phyloP scores from a whole-genome alignment of 2,113 vertebrate species.

The Scophthalmus maximus region DNA sequence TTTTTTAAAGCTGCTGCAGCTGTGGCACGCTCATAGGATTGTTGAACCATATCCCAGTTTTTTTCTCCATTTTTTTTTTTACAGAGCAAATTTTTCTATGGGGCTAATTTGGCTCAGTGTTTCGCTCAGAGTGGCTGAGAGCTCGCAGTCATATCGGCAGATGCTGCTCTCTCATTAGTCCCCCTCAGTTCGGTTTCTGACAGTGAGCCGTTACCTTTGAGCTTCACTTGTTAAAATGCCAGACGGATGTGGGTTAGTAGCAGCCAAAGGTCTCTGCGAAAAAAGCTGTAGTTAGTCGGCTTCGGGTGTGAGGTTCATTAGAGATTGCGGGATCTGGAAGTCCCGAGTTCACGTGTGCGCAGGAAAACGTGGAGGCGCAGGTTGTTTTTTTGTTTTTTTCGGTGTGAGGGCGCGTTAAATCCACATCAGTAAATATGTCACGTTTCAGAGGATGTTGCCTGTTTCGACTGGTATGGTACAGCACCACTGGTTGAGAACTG shows the following conservation, averaged over 20 bases:
- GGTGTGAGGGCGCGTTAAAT: slow-evolving; percentile 9
- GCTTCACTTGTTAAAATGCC: slow-evolving; percentile 66
- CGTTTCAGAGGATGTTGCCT: too few relatives aligned
- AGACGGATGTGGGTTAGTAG: slow-evolving; percentile 53
- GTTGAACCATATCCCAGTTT: slow-evolving; percentile 4
- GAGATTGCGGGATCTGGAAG: background rate
- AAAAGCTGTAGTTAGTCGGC: slow-evolving; percentile 44
- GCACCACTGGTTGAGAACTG: background rate
- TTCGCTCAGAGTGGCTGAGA: slow-evolving; percentile 31
- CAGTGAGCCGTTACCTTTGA: slow-evolving; percentile 72
- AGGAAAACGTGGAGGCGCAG: background rate
- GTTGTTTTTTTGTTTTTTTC: background rate
- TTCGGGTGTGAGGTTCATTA: slow-evolving; percentile 40
- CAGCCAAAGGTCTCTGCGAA: slow-evolving; percentile 53
- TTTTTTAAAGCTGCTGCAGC: background rate
- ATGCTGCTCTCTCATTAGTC: slow-evolving; percentile 74
- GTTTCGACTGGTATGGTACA: background rate
- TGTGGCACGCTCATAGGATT: background rate
- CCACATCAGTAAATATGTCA: background rate
- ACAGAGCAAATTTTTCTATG: slow-evolving; percentile 15
- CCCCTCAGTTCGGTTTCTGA: slow-evolving; percentile 54
- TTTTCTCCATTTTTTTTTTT: slow-evolving; percentile 4
- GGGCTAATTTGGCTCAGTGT: slow-evolving; percentile 44
- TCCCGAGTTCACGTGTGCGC: slow-evolving; percentile 34
- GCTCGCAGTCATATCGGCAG: slow-evolving; percentile 50